These are phyloP conservation scores for Cephalophus harveyi DNA, from an alignment of 2,113 vertebrate species.

Conservation along the genomic window DNA sequence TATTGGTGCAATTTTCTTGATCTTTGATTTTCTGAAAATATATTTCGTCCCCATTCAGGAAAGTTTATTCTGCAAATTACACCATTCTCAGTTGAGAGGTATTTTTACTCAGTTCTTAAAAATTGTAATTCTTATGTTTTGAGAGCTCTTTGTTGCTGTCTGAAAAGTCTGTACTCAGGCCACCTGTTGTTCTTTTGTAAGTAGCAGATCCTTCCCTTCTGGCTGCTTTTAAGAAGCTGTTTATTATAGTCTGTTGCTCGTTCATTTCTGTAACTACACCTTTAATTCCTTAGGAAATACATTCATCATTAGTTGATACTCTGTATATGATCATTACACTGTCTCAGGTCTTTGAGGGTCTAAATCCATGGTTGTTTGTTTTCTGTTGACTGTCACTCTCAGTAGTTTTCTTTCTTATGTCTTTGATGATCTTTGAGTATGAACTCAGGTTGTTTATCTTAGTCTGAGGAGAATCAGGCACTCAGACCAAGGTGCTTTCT, in stretches of 20 bases:
- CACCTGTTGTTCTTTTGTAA: not conserved
- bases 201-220: not conserved
- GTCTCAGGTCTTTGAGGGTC: not conserved
- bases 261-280: not conserved
- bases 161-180: not conserved
- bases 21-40: not conserved
- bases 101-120: not conserved
- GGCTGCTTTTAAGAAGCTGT: not conserved
- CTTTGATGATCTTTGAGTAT: not conserved
- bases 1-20: not conserved
- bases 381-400: not conserved
- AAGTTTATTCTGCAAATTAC: not conserved
- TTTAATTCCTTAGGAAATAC: not conserved
- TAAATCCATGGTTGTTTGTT: not conserved
- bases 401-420: not conserved
- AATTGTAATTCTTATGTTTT: not conserved
- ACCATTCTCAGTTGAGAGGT: not conserved
- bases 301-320: not conserved
- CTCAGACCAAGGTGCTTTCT: not conserved
- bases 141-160: not conserved
- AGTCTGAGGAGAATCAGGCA: not conserved
- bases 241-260: accelerated
- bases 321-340: not conserved
- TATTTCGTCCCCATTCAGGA: not conserved
- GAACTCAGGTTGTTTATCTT: not conserved